Base-by-base conservation (phyloP, 1,140 invertebrate genomes). In the Ectropis grisescens region DNA sequence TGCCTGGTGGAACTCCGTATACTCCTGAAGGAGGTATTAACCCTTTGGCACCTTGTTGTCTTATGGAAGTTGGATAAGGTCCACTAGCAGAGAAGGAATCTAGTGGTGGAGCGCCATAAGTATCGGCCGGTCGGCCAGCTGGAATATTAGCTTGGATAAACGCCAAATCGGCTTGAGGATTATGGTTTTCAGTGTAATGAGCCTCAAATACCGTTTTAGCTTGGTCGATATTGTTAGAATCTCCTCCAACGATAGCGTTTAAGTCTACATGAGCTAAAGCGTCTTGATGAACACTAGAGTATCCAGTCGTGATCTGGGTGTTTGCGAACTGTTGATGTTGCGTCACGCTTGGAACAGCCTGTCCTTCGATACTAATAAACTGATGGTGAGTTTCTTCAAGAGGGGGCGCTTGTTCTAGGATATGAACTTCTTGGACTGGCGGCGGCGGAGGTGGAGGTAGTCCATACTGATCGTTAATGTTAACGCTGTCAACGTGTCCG, bases 1-100 rank as follows among this genome's bases (percentile, higher is more conserved):
- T 82, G 34, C 69, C 82, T 33, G 84, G 82, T 11, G 85, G 83
- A 1, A 84, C 61, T 22, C 83, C 82, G 67, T 87, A 87, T 11
- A 84, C 33, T 2, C 83, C 84, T 43, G 83, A 85, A 13, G 85
- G 82, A 11, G 85, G 82, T 10, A 81, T 67, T 13, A 86, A 57
- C 5, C 85, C 85, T 58, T 83, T 82, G 23, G 71, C 71, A n/a
- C 69, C 68, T 27, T 80, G 65, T 13, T 81, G 75, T 54, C 79
- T 62, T 7, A 62, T 15, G 0, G 84, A 79, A 5, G 70, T 47
- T 2, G 85, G 76, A 40, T 87, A 87, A 0, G 82, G 82, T 8
- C 82, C 83, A 36, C 58, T 72, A 10, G 2, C 6, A 0, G 70
- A 43, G 1, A 84, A 58, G 0, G 85, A 84, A 9, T 84, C 83